Conservation (phyloP, 2,113 vertebrate genomes). For the Nycticorax nycticorax region DNA sequence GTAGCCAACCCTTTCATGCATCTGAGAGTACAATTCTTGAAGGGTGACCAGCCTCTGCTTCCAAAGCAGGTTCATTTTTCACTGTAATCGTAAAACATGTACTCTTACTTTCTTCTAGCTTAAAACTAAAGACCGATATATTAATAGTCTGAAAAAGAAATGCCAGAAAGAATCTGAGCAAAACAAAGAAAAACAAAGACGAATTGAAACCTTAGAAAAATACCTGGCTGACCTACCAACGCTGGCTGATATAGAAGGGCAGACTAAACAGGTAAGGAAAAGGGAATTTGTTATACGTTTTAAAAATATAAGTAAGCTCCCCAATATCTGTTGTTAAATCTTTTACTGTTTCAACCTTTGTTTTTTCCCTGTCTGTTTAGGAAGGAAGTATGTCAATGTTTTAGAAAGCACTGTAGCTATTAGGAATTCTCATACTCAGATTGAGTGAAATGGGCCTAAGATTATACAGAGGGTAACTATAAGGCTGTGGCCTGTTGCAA, state of each 20-base stretch:
- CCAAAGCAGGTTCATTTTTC: background rate
- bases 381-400: background rate
- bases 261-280: constrained; percentile 84
- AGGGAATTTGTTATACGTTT: background rate
- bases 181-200: constrained; percentile 90
- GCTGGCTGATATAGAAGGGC: constrained; percentile 86
- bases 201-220: constrained; percentile 95
- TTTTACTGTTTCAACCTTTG: background rate
- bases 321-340: background rate
- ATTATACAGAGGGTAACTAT: background rate
- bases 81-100: background rate
- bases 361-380: background rate
- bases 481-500: background rate
- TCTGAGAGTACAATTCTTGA: background rate
- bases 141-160: constrained; percentile 94
- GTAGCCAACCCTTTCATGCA: background rate
- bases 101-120: constrained; percentile 78
- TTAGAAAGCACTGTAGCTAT: background rate
- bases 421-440: background rate
- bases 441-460: background rate
- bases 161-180: constrained; percentile 90
- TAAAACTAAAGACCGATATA: constrained; percentile 95
- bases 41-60: background rate
- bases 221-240: constrained; percentile 94
- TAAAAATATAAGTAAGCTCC: background rate